phyloP scores from a whole-genome alignment of 1,140 invertebrate species.

The Trinorchestia longiramus region DNA sequence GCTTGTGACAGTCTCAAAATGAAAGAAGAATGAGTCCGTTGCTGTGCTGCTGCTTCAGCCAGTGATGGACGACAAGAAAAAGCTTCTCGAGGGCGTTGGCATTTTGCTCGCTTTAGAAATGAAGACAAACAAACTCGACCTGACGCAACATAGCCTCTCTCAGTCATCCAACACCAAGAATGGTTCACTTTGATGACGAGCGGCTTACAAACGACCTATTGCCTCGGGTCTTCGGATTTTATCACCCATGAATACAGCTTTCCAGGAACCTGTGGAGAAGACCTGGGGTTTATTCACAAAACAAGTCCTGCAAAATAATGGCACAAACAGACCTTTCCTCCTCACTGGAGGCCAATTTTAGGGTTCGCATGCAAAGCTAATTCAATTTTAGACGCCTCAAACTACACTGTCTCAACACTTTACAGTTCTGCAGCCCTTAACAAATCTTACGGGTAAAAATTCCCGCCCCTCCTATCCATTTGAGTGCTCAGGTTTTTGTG shows the following conservation, averaged over 20 bases:
- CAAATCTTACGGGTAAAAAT: neutral
- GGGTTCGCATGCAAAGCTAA: neutral
- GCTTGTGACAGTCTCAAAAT: neutral
- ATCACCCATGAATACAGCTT: slow-evolving; percentile 2
- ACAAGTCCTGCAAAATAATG: neutral
- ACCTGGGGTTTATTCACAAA: neutral
- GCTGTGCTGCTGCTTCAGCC: slow-evolving; percentile 15
- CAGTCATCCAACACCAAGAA: neutral
- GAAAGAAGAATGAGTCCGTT: neutral
- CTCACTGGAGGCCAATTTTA: neutral
- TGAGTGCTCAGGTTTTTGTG: slow-evolving; percentile 11
- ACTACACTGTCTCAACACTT: neutral
- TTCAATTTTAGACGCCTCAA: neutral
- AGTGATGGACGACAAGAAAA: slow-evolving; percentile 31
- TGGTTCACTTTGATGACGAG: slow-evolving; percentile 7
- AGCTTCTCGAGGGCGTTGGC: neutral
- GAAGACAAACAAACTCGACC: slow-evolving; percentile 47
- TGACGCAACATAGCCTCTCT: neutral
- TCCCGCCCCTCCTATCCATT: neutral
- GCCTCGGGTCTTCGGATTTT: neutral
- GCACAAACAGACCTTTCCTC: neutral
- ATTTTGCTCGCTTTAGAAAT: slow-evolving; percentile 30
- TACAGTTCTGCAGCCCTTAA: neutral
- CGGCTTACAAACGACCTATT: neutral
- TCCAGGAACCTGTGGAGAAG: neutral